phyloP scores from a whole-genome alignment of 2,113 vertebrate genomes.

The Chlorodrepanis virens region DNA sequence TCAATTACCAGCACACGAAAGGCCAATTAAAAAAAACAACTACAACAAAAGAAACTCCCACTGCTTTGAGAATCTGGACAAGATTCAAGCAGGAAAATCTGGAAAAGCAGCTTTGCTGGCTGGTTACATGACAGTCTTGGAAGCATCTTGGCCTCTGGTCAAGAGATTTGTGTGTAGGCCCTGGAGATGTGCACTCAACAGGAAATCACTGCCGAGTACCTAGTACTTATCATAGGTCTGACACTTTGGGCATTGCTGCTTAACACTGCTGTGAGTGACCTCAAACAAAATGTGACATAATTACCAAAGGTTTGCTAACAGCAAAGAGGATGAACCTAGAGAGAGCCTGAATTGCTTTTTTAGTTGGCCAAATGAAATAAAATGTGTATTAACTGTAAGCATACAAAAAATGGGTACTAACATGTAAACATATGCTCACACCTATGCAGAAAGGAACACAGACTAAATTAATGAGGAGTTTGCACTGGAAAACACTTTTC shows the following conservation, averaged over 20 bases:
- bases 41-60: background rate
- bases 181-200: background rate
- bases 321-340: background rate
- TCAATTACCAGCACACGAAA: background rate
- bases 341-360: background rate
- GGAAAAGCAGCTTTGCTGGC: background rate
- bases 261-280: background rate
- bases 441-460: background rate
- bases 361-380: background rate
- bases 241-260: background rate
- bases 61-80: background rate
- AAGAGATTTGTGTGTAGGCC: background rate
- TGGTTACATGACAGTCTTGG: background rate
- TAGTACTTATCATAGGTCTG: background rate
- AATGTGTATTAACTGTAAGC: background rate
- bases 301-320: background rate
- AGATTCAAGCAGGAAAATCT: background rate
- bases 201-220: background rate
- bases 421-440: background rate
- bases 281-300: background rate
- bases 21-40: background rate
- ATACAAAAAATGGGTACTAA: background rate
- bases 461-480: background rate
- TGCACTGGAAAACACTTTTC: background rate
- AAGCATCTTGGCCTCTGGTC: background rate